phyloP scores from a whole-genome alignment of 2,888 invertebrate genomes.

The Pheosia tremula region DNA sequence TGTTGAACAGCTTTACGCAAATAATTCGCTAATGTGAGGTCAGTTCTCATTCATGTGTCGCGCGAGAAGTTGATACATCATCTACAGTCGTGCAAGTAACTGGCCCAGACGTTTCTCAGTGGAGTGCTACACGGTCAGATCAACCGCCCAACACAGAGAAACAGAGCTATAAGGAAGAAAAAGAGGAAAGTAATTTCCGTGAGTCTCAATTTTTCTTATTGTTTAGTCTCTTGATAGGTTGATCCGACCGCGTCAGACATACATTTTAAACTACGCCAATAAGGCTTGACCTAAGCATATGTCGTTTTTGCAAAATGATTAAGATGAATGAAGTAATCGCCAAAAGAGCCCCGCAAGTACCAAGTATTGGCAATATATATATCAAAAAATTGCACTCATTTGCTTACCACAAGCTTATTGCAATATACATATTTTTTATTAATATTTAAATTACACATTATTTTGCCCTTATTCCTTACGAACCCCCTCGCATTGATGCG shows the following conservation, averaged over 20 bases:
- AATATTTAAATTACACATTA: conserved; percentile 38
- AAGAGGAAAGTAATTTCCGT: no score
- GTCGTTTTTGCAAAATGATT: no score
- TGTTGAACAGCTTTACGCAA: conserved; percentile 71
- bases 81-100: conserved; percentile 30
- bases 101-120: conserved; percentile 17
- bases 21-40: conserved; percentile 61
- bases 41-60: conserved; percentile 48
- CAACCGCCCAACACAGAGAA: neutral
- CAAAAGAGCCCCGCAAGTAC: neutral
- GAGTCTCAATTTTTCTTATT: no score
- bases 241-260: no score
- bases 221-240: no score
- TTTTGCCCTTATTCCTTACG: conserved; percentile 9
- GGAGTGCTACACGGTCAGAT: neutral
- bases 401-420: conserved; percentile 46
- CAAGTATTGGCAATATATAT: conserved; percentile 14
- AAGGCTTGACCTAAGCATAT: neutral
- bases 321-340: neutral
- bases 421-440: conserved; percentile 31
- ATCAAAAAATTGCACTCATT: conserved; percentile 39
- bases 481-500: no score
- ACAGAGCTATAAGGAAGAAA: no score
- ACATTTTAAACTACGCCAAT: neutral
- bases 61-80: conserved; percentile 30